A percentile compares a stretch with the other conserved stretches of the same genome.
phyloP scores from a whole-genome alignment of 2,888 invertebrate species.

The Octonoba sinensis region DNA sequence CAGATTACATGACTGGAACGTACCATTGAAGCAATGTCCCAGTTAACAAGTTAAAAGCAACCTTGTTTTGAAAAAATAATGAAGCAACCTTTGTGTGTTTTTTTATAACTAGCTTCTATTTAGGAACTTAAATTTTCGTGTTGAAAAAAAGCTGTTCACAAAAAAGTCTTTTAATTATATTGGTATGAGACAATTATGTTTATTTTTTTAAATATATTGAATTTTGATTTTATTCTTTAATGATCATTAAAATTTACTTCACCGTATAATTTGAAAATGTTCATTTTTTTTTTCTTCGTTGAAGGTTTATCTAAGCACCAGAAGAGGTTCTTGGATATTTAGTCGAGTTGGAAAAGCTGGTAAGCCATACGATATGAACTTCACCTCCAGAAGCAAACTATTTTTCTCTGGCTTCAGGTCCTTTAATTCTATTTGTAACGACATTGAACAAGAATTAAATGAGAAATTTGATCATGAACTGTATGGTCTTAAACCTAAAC shows the following conservation, averaged over 20 bases:
- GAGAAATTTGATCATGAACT: constrained; percentile 70
- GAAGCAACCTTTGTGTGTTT: no score
- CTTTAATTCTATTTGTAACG: constrained; percentile 9
- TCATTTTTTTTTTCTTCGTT: constrained; percentile 3
- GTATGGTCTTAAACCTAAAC: constrained; percentile 71
- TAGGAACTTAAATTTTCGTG: no score
- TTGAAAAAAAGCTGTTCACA: no score
- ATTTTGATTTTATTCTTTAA: neutral
- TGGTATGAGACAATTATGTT: neutral
- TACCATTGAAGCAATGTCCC: no score
- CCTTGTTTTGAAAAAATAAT: no score
- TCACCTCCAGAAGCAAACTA: constrained; percentile 3
- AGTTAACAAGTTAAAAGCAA: no score
- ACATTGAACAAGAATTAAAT: constrained; percentile 66
- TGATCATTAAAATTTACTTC: no score
- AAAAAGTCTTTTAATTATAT: no score
- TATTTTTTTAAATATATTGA: neutral
- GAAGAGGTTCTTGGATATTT: constrained; percentile 55
- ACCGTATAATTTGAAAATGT: neutral
- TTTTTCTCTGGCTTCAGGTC: constrained; percentile 6
- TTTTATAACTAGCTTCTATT: no score
- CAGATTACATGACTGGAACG: no score
- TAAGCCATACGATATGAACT: constrained; percentile 35
- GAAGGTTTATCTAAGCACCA: constrained; percentile 53
- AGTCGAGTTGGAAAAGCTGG: constrained; percentile 47